Base-by-base conservation (phyloP, 2,113 vertebrate species). In the Chlorodrepanis virens region DNA sequence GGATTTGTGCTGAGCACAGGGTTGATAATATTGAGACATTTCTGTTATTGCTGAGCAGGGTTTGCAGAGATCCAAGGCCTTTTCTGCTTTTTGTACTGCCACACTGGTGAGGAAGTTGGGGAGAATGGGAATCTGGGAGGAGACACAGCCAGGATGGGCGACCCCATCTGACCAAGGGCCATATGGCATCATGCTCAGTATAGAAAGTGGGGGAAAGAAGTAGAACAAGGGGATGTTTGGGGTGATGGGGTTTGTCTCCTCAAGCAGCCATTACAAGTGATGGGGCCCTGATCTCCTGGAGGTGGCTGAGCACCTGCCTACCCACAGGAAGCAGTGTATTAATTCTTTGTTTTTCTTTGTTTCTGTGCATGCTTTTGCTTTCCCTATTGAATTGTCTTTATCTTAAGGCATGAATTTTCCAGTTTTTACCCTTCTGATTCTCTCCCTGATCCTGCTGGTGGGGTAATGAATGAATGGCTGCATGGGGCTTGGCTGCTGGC, bases 71-170 rank as follows among this genome's bases (percentile, higher is more conserved):
- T 2, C 17, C 37, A 52, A 44, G 37, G 27, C 9, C 27, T 77
- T 37, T 52, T 23, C 45, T 60, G 9, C 37, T 44, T 27, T 52
- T 28, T 0, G 0, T 44, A 9, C 1, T 1, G 53, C 11, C 53
- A 37, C 2, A 2, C 27, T 68, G 35, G 17, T 44, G 37, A 44
- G 22, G 18, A 8, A 39, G 14, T 0, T 24, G 45, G 14, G 27
- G 8, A 6, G 22, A 33, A 61, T 78, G 33, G 23, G 22, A 53
- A 9, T 6, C 2, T 69, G 22, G 39, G 18, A 69, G 22, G 14
- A 37, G 12, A 39, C 22, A 50, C 19, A 53, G 5, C 33, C 33
- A 60, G 54, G 33, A 27, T 0, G 0, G 44, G 4, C 59, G 35
- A 60, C 27, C 14, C 27, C 6, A 33, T 10, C 7, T 60, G 45